A percentile compares a stretch with the other conserved stretches of the same genome.
Evolutionary conservation across 2,888 invertebrate genomes (phyloP).

Genomic region (Corbicula japonica): DNA sequence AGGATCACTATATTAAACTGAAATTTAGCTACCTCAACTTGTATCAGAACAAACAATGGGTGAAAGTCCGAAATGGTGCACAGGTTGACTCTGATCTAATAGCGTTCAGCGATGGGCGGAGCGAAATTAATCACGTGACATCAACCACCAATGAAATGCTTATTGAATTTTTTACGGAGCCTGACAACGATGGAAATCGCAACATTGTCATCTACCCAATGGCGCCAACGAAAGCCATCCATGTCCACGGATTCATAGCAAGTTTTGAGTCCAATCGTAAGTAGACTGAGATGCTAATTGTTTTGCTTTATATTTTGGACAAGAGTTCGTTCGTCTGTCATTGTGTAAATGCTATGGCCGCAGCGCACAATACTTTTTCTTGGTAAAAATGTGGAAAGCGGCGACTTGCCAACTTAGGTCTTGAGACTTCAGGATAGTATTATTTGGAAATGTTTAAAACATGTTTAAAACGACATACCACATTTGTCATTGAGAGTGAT

Average conservation of each 20-base stretch:
- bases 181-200: conserved; percentile 15
- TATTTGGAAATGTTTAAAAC: no score
- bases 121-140: conserved; percentile 67
- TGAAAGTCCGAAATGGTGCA: conserved; percentile 82
- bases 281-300: no score
- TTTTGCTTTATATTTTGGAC: no score
- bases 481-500: no score
- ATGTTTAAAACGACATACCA: no score
- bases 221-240: conserved; percentile 66
- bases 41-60: conserved; percentile 78
- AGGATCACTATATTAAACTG: conserved; percentile 72
- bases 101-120: conserved; percentile 71
- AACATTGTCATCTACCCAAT: conserved; percentile 27
- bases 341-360: no score
- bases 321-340: no score
- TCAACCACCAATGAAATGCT: conserved; percentile 78
- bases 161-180: conserved; percentile 80
- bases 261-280: conserved; percentile 66
- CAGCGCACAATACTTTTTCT: no score
- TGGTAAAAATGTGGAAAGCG: no score
- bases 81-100: conserved; percentile 72
- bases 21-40: conserved; percentile 79
- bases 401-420: no score
- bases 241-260: conserved; percentile 81
- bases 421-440: no score